A percentile compares a stretch with the other conserved stretches of the same genome.
Conservation (phyloP, 1,140 invertebrate species). For the Lucilia sericata region DNA sequence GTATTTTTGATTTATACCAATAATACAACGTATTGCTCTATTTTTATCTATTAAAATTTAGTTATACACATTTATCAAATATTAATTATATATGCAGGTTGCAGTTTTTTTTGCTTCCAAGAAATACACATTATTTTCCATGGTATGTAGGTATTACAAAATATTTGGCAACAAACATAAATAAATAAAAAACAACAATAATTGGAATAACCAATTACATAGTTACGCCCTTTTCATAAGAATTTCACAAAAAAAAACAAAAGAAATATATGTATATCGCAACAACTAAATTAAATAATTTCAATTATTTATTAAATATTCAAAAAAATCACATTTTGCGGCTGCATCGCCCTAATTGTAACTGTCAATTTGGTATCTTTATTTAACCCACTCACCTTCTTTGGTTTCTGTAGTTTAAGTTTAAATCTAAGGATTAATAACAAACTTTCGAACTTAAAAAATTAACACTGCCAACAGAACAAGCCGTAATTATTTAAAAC, state of each 20-base stretch:
- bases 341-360: neutral
- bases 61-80: no score
- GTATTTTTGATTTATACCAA: no score
- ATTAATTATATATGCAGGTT: no score
- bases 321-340: neutral
- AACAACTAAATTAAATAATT: neutral
- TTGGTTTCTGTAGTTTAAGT: neutral
- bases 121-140: no score
- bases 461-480: no score
- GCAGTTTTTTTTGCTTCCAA: no score
- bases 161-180: constrained; percentile 11
- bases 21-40: no score
- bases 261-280: neutral
- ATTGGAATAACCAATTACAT: neutral
- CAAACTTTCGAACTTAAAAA: neutral
- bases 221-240: neutral
- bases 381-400: neutral
- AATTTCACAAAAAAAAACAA: neutral
- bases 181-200: neutral
- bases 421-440: neutral
- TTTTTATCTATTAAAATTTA: no score
- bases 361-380: neutral
- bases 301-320: neutral
- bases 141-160: neutral
- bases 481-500: neutral